Evolutionary conservation across 2,113 vertebrate genomes (phyloP), one percentile per base, ranked within the genome.

Genomic region (Tupaia tana): DNA sequence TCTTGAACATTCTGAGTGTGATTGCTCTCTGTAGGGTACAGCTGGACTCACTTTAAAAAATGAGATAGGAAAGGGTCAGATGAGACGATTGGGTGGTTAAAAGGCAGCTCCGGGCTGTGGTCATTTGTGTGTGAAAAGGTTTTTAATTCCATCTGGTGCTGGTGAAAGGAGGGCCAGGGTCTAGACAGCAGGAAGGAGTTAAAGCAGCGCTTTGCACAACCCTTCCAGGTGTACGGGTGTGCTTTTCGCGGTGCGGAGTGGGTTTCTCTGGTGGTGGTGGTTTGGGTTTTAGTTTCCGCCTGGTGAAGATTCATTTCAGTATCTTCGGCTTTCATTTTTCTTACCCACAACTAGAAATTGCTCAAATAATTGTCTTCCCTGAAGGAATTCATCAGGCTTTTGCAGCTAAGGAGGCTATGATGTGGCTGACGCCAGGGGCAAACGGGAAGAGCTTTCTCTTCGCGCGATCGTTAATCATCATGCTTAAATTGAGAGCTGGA

Each of bases 401-500:
- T 86, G 85, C 90, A 92, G 94, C 96, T 79, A 31, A 70, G 92
- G 89, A 71, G 95, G 93, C 66, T 93, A 79, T 77, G 95, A 93
- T 95, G 25, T 83, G 85, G 91, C 91, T 43, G 16, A 43, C 81
- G 95, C 96, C 78, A 64, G 88, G 87, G 61, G 93, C 96, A 94
- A 86, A 92, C 93, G 12, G 34, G 82, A 93, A 95, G 96, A 89
- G 43, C 82, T 92, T 95, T 93, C 90, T 94, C 87, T 95, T 95
- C 70, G 87, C 96, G 83, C 89, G 94, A 70, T 90, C 97, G 86
- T 95, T 97, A 87, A 94, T 97, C 97, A 95, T 96, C 67, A 78
- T 86, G 94, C 96, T 90, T 96, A 87, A 96, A 97, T 95, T 95
- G 93, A 95, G 96, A 93, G 95, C 89, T 79, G 52, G 96, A 90